Base-by-base conservation (phyloP, 1,140 invertebrate species). In the Chrysopa pallens region DNA sequence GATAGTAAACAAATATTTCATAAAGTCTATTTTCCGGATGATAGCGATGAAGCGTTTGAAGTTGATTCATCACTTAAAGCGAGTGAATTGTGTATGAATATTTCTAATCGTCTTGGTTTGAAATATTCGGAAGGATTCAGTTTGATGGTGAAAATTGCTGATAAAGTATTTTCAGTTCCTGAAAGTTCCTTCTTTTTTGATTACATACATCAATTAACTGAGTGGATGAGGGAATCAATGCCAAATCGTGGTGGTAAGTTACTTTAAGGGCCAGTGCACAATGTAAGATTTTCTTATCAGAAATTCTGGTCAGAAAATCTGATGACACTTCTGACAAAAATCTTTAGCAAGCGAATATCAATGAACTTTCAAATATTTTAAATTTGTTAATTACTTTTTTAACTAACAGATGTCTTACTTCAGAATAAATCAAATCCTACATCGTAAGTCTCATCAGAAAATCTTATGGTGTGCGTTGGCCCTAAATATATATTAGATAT, bases 121-220 rank as follows among this genome's bases (percentile, higher is more conserved):
- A 77, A 76, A 52, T 81, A 78, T 14, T 68, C 73, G 8, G 80
- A 92, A 61, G 89, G 90, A 6, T 95, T 93, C 60, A 86, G 82
- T 60, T 63, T 95, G 9, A 94, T 95, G 62, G 82, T 95, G 3
- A 92, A 92, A 64, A 87, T 93, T 48, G 72, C 77, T 15, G 88
- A 95, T 55, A 91, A 89, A 71, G 84, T 92, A 15, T 89, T 94
- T 52, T 89, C 88, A 46, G 85, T 96, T 6, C 91, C 92, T 0
- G 80, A 90, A 56, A 73, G 76, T 42, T 87, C 90, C 52, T 96
- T 89, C 68, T 92, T 96, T 63, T 96, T 95, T 60, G 92, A 96
- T 66, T 95, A 92, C 60, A 80, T 96, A 15, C 73, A 84, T 42
- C 85, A 94, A 64, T 61, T 78, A 6, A 67, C 76, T n/a, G 80